Base-by-base conservation (phyloP, 2,888 invertebrate species). In the Taphrorychus bicolor region DNA sequence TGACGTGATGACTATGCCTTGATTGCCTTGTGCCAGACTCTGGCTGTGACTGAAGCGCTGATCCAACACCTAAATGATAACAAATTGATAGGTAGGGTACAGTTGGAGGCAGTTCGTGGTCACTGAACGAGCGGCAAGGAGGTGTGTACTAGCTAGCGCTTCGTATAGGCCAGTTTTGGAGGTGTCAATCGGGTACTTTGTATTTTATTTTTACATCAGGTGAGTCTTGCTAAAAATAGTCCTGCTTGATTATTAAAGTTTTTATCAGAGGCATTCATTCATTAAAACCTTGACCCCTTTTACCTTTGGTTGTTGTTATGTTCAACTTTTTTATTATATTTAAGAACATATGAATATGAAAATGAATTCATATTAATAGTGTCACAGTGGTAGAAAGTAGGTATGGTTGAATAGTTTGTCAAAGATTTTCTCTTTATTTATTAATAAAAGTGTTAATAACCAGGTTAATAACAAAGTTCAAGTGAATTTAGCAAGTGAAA, bases 91-190 rank as follows among this genome's bases (percentile, higher is more conserved):
- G 7, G 11, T n/a, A n/a, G n/a, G n/a, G n/a, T n/a, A 32, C 32
- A 9, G 11, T 32, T 9, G 32, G 7, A 32, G 32, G 16, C 57
- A 57, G 57, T 58, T 42, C 49, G 49, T 63, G 57, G 49, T 48
- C 53, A 53, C 40, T 59, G 59, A 59, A 65, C 53, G 53, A 65
- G 24, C 48, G 53, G 53, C 18, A 22, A 19, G 64, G 64, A 64
- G 65, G 65, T 65, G 65, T 65, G 65, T 65, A 59, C 41, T 14
- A 16, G 19, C 42, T 17, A 49, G 21, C 3, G 59, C 18, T 59
- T 65, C 18, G 18, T 17, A 65, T 65, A 59, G 53, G 65, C 42
- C 42, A 61, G 11, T 51, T 23, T 54, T 52, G 65, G 45, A 52
- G 59, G 65, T 52, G 65, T 59, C 22, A 57, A 48, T 63, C 32